Conservation (phyloP, 2,797 vertebrate species). For the Leptatherina wallacei region DNA sequence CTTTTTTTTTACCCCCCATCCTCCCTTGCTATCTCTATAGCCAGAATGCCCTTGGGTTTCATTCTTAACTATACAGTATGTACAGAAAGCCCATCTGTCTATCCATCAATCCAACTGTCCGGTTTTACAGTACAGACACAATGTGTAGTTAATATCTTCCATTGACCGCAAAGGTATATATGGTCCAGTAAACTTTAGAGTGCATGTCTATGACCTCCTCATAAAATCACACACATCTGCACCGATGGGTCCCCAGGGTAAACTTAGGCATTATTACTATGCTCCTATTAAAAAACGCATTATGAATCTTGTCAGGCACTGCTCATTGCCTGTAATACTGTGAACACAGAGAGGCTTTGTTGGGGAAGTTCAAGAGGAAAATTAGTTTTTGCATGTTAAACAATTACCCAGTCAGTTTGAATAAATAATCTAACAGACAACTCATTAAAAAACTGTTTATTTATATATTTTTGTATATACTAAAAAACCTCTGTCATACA, state of each 20-base stretch:
- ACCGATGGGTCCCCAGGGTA: background rate
- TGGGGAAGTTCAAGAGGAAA: background rate
- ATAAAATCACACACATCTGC: constrained; percentile 5
- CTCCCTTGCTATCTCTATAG: constrained; percentile 1
- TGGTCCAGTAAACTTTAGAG: background rate
- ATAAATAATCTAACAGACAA: background rate
- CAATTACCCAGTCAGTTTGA: background rate
- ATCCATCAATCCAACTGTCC: background rate
- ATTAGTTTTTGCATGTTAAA: background rate
- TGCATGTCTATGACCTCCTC: background rate
- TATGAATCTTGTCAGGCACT: background rate
- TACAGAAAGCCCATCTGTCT: background rate
- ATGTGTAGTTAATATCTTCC: background rate
- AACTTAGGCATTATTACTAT: background rate
- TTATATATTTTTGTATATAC: background rate
- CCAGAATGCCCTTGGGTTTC: constrained; percentile 27
- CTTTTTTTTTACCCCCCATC: constrained; percentile 19
- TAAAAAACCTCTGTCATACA: constrained; percentile 24
- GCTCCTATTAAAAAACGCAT: background rate
- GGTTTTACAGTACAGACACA: background rate
- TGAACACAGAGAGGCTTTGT: background rate
- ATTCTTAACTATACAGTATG: constrained; percentile 19
- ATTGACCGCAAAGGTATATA: background rate
- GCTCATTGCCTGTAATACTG: background rate
- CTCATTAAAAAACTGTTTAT: background rate